Base-by-base conservation (phyloP, 2,113 vertebrate genomes). In the Sinocyclocheilus rhinocerous region DNA sequence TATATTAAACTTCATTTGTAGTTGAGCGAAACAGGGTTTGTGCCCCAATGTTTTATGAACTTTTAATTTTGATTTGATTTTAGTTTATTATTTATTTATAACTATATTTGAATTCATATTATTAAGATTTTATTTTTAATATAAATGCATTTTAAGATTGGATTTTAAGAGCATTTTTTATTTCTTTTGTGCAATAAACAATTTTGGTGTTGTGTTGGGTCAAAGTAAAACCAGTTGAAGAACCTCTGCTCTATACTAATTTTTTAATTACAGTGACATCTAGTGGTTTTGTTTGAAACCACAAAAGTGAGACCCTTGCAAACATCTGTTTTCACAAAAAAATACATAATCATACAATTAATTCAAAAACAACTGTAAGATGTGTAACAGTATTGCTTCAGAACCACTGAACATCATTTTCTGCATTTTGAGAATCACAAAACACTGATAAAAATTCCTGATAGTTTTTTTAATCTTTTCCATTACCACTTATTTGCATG, bases 401-500 rank as follows among this genome's bases (percentile, higher is more conserved):
- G 29, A 33, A 69, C 8, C 67, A 10, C 63, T 67, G 26, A 72
- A 42, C 1, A 39, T 72, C 18, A 0, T 72, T 76, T 76, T 29
- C n/a, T 76, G 48, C 16, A 77, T 52, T 29, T 26, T 10, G 42
- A 50, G 33, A 48, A 29, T 52, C 24, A 9, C 36, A 42, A 73
- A 73, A 72, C 4, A n/a, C 70, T 73, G 70, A 73, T 76, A 16
- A 50, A 6, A 52, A 18, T 20, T 75, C 22, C 33, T 75, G 20
- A 45, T 45, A 5, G 8, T 33, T 33, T 18, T 4, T 29, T 16
- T 45, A 5, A 1, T 33, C 22, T 18, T 4, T 29, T 16, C 18
- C 18, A 76, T 42, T 29, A 57, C n/a, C 36, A 84, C 73, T 10
- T 76, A 65, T 67, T 81, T 81, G 83, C 83, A 84, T 76, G 78